Evolutionary conservation across 2,888 invertebrate species (phyloP).

Genomic region (Ophion obscuratus): DNA sequence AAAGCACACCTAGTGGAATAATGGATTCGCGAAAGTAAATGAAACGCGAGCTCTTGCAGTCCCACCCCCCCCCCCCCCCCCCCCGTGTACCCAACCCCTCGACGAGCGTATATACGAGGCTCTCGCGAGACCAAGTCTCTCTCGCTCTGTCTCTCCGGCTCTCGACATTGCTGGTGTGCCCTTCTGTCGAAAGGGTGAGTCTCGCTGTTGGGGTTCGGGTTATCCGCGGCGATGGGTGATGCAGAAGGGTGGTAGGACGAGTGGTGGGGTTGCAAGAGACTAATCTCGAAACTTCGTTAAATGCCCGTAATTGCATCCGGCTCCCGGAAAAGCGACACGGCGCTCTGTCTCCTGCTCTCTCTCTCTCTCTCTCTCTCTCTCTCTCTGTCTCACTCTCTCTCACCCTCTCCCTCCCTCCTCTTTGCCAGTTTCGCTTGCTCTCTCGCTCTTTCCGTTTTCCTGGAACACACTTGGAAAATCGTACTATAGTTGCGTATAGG

Average conservation of each 20-base stretch:
- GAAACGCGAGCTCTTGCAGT: constrained; percentile 75
- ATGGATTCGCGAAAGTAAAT: constrained; percentile 81
- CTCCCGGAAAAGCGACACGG: constrained; percentile 67
- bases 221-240: constrained; percentile 32
- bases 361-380: constrained; percentile 33
- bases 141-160: constrained; percentile 29
- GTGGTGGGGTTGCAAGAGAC: constrained; percentile 70
- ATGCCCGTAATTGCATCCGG: constrained; percentile 81
- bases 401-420: background rate
- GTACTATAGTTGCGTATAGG: constrained; percentile 16
- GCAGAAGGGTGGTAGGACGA: constrained; percentile 17
- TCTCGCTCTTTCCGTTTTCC: constrained; percentile 4
- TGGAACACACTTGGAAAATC: constrained; percentile 38
- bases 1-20: constrained; percentile 73
- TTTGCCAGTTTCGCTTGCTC: background rate
- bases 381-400: constrained; percentile 28
- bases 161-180: constrained; percentile 32
- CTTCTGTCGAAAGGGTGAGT: constrained; percentile 17
- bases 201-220: constrained; percentile 18
- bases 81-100: background rate
- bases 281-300: constrained; percentile 82
- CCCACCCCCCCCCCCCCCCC: constrained; percentile 62
- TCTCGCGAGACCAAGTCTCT: constrained; percentile 39
- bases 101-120: constrained; percentile 1
- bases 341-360: constrained; percentile 33